phyloP scores from a whole-genome alignment of 2,113 vertebrate species.

The Camarhynchus parvulus region DNA sequence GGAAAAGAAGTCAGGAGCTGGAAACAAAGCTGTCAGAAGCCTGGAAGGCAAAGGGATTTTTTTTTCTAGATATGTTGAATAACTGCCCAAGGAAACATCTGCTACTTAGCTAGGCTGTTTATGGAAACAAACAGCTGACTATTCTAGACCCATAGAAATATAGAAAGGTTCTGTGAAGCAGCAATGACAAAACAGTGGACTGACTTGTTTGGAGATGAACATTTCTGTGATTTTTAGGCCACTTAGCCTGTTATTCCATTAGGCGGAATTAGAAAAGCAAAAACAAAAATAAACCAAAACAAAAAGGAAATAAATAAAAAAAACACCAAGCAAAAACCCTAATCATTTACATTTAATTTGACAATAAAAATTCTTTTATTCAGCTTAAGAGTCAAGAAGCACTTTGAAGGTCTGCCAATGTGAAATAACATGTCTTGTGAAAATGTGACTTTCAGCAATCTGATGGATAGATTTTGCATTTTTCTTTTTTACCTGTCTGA shows the following conservation, averaged over 20 bases:
- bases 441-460: background rate
- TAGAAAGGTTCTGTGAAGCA: background rate
- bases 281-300: background rate
- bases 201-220: background rate
- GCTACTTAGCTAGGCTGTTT: slow-evolving; percentile 55
- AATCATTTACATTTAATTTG: background rate
- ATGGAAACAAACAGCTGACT: slow-evolving; percentile 64
- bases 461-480: background rate
- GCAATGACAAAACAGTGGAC: background rate
- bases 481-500: background rate
- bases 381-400: background rate
- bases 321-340: background rate
- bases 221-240: background rate
- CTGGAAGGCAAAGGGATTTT: slow-evolving; percentile 43
- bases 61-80: slow-evolving; percentile 60
- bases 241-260: background rate
- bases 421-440: background rate
- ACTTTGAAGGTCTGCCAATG: background rate
- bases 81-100: slow-evolving; percentile 68
- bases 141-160: slow-evolving; percentile 17
- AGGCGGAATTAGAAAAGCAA: background rate
- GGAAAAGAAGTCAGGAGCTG: slow-evolving; percentile 61
- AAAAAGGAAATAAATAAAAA: background rate
- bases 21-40: slow-evolving; percentile 65
- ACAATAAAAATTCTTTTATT: background rate